A percentile compares a stretch with the other conserved stretches of the same genome.
Evolutionary conservation across 2,113 vertebrate species (phyloP).

Genomic region (Bambusicola thoracicus): DNA sequence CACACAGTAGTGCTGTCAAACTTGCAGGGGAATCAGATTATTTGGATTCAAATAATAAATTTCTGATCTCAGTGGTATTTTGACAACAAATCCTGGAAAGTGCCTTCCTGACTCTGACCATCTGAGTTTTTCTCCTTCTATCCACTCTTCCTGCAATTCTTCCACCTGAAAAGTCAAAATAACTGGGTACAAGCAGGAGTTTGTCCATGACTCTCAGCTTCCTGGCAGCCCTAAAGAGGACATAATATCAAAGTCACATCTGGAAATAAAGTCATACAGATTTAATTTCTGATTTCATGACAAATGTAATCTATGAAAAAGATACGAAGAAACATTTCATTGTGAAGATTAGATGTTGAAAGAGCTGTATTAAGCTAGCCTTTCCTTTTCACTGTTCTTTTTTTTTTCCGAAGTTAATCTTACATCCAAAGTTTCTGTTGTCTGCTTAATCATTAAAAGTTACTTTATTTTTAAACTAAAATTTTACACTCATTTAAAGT

Average conservation of each 20-base stretch:
- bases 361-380: not conserved
- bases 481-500: not conserved
- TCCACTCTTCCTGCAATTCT: not conserved
- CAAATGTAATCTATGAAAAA: not conserved
- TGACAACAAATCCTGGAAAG: not conserved
- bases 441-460: not conserved
- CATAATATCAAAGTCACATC: not conserved
- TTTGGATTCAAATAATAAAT: not conserved
- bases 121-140: not conserved
- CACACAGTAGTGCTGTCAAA: not conserved
- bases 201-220: not conserved
- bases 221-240: not conserved
- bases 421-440: not conserved
- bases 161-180: not conserved
- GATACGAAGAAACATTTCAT: not conserved
- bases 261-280: not conserved
- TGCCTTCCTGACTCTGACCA: not conserved
- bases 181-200: not conserved
- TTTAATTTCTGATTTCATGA: not conserved
- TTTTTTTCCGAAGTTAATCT: not conserved
- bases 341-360: not conserved
- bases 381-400: not conserved
- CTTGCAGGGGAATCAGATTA: not conserved
- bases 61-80: not conserved
- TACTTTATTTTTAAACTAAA: too few species aligned